Base-by-base conservation (phyloP, 2,797 vertebrate species). In the Gastrophryne carolinensis region DNA sequence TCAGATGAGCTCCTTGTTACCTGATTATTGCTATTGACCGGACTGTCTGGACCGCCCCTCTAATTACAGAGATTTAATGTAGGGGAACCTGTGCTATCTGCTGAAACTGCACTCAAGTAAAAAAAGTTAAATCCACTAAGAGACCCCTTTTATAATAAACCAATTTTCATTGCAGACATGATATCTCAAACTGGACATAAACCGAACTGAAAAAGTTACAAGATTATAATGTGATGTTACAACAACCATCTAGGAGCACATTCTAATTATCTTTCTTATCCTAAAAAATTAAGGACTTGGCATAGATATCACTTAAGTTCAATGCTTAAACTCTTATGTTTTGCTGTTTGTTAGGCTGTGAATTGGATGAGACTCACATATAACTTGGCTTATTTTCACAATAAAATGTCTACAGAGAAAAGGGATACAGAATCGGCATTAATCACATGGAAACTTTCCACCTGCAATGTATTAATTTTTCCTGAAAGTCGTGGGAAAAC, bases 401-500 rank as follows among this genome's bases (percentile, higher is more conserved):
- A 10, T 37, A 37, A 67, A 68, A 37, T 17, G 65, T 54, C 65
- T 23, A 17, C 35, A 37, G 64, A 39, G 65, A 54, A 54, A 35
- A 68, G 32, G 39, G 34, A 35, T 32, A 17, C 11, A 37, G 49
- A 68, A 34, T 23, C 53, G 39, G 24, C 50, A 68, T 68, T 68
- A 54, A 68, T 68, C 65, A 54, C 49, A 39, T 54, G 34, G 9
- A 68, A 27, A 54, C 35, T 26, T 53, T 39, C 49, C 65, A 68
- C 50, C 65, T 68, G 65, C 65, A 54, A 39, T 50, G 39, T 37
- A 54, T 68, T 54, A 68, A 12, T 54, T 67, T 34, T 50, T 34
- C 4, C n/a, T 6, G 19, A 52, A 53, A 54, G 23, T 53, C 15
- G 5, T 68, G 50, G 65, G 65, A 29, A 34, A 39, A 27, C 15